Percentiles rank a stretch among this genome's conserved stretches.
phyloP scores from a whole-genome alignment of 2,888 invertebrate genomes.

The Hymenopus coronatus region DNA sequence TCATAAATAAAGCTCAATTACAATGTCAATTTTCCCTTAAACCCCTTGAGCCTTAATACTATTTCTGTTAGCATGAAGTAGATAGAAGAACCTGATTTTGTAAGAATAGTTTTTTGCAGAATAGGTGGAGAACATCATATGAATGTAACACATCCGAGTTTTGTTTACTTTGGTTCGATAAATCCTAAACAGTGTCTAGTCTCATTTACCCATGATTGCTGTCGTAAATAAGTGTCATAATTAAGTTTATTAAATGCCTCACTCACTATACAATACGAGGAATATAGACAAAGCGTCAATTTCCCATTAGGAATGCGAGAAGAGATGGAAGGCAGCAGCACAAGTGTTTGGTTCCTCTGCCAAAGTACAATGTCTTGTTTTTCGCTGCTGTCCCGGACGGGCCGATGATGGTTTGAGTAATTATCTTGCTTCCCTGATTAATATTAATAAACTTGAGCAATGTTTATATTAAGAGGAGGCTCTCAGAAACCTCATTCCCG shows the following conservation, averaged over 20 bases:
- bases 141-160: no score
- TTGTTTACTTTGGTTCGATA: no score
- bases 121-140: no score
- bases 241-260: background rate
- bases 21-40: no score
- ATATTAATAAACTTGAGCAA: background rate
- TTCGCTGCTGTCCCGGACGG: background rate
- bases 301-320: background rate
- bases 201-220: no score
- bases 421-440: background rate
- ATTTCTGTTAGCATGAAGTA: no score
- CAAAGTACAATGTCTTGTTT: background rate
- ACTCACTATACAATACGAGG: background rate
- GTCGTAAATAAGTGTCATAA: no score
- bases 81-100: no score
- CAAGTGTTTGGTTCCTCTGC: background rate
- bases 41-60: no score
- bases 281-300: background rate
- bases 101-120: no score
- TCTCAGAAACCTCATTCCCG: background rate
- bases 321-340: background rate
- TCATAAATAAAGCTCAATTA: no score
- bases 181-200: no score
- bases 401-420: background rate
- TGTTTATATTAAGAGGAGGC: background rate